These are phyloP conservation scores for Gopherus evgoodei DNA, from an alignment of 2,113 vertebrate genomes.

Conservation along the genomic window DNA sequence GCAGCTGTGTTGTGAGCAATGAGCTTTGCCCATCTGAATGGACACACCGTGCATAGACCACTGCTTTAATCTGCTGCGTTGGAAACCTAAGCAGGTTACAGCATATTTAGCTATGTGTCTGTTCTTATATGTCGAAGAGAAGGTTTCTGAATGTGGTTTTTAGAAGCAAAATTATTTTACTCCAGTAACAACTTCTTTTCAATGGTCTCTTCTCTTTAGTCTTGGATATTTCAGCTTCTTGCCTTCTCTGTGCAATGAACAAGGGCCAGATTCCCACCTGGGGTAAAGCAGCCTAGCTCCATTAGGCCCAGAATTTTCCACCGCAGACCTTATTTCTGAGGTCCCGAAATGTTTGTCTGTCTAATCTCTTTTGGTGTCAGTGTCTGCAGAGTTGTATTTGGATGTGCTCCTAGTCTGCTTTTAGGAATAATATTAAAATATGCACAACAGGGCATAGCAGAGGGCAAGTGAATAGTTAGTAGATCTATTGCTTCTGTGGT, in stretches of 20 bases:
- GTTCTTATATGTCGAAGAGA: slow-evolving; percentile 69
- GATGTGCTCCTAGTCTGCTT: not conserved
- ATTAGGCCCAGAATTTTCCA: slow-evolving; percentile 12
- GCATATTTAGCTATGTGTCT: slow-evolving; percentile 65
- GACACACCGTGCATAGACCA: slow-evolving; percentile 71
- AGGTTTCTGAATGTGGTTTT: slow-evolving; percentile 62
- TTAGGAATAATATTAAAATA: not conserved
- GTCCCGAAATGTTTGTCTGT: not conserved
- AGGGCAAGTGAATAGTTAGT: not conserved
- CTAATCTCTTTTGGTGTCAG: not conserved
- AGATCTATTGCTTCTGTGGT: not conserved
- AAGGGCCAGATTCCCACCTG: slow-evolving; percentile 39
- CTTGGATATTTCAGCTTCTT: slow-evolving; percentile 13
- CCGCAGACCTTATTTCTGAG: not conserved
- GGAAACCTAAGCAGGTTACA: slow-evolving; percentile 58
- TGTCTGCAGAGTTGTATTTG: not conserved
- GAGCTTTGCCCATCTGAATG: slow-evolving; percentile 77
- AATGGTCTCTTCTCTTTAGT: slow-evolving; percentile 33
- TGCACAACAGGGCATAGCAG: not conserved
- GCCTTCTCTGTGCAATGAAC: slow-evolving; percentile 25
- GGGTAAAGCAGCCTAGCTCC: slow-evolving; percentile 52
- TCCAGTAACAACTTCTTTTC: slow-evolving; percentile 55
- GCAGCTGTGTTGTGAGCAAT: slow-evolving; percentile 65
- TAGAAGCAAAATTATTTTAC: slow-evolving; percentile 67
- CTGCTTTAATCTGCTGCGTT: slow-evolving; percentile 72